A percentile compares a stretch with the other conserved stretches of the same genome.
These are phyloP conservation scores for Oxygymnocypris stewartii DNA, from an alignment of 2,113 vertebrate species.

Conservation along the genomic window DNA sequence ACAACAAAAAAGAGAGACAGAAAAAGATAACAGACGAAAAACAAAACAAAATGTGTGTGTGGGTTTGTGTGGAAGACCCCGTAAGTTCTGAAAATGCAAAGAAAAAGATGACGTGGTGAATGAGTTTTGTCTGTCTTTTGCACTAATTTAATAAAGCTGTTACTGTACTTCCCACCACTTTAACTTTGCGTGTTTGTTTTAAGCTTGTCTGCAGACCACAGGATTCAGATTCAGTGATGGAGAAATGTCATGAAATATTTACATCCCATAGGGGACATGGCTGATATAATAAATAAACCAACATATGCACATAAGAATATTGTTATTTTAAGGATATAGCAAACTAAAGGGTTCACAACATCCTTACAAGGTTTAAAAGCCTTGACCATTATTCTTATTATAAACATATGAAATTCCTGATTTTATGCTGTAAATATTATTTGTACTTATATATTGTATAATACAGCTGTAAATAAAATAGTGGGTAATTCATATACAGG, in stretches of 20 bases:
- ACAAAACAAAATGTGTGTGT: slow-evolving; percentile 46
- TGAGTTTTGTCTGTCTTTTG: slow-evolving; percentile 83
- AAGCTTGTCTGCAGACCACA: not conserved
- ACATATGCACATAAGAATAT: not conserved
- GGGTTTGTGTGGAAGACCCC: slow-evolving; percentile 62
- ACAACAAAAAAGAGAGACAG: slow-evolving; percentile 49
- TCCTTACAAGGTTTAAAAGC: not conserved
- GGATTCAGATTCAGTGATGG: not conserved
- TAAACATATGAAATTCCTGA: not conserved
- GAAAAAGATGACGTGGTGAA: slow-evolving; percentile 79
- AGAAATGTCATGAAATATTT: not conserved
- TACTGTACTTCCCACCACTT: slow-evolving; percentile 74
- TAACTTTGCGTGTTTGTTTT: slow-evolving; percentile 29
- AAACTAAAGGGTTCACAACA: not conserved
- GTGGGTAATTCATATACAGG: not conserved
- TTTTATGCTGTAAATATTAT: not conserved
- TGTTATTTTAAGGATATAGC: slow-evolving; percentile 24
- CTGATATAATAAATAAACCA: not conserved
- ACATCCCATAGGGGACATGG: not conserved
- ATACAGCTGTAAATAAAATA: not conserved
- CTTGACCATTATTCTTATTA: not conserved
- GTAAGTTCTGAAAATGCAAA: slow-evolving; percentile 62
- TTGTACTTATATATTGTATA: not conserved
- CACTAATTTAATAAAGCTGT: slow-evolving; percentile 86
- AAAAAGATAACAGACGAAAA: slow-evolving; percentile 20